Base-by-base conservation (phyloP, 2,113 vertebrate species). In the Datnioides undecimradiatus region DNA sequence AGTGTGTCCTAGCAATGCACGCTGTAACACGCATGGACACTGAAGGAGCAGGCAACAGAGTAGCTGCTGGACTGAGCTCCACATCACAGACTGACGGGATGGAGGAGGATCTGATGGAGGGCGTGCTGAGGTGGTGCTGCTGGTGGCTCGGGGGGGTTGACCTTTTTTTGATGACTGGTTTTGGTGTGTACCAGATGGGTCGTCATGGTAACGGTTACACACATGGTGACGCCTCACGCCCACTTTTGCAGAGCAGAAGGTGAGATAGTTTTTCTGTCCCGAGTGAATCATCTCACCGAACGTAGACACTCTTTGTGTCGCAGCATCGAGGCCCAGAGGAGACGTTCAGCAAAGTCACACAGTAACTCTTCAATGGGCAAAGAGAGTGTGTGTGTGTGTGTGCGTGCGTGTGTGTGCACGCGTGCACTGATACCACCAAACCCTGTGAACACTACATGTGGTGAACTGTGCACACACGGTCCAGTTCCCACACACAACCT, bases 381-480 rank as follows among this genome's bases (percentile, higher is more conserved):
- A n/a, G n/a, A n/a, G 58, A 38, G 59, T 51, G 16, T 51, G 27
- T 63, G 46, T 51, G 59, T 54, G 46, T 48, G 58, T 64, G 68
- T 48, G 52, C 29, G 52, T 76, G 40, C 59, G 52, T 41, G 66
- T 41, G 49, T 41, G 60, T 65, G 40, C 25, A 21, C 34, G 60
- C 46, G 51, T 46, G 51, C 58, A n/a, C 36, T 13, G 27, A 21
- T 36, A 12, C 29, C 33, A 77, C 8, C 19, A 60, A 63, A 58
- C 59, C 64, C 70, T 65, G 45, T 51, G 57, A 83, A 80, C 31
- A 2, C 76, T 58, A 51, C 77, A 60, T 84, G 85, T 87, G 77
- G 45, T 70, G 36, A 62, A 77, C 76, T 23, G 67, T 59, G 63
- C 49, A 66, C 85, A 84, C 73, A 74, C 70, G 77, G 57, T 80